Evolutionary conservation across 1,140 invertebrate species (phyloP), one percentile per base, ranked within the genome.

Genomic region (Thaumatotibia leucotreta): DNA sequence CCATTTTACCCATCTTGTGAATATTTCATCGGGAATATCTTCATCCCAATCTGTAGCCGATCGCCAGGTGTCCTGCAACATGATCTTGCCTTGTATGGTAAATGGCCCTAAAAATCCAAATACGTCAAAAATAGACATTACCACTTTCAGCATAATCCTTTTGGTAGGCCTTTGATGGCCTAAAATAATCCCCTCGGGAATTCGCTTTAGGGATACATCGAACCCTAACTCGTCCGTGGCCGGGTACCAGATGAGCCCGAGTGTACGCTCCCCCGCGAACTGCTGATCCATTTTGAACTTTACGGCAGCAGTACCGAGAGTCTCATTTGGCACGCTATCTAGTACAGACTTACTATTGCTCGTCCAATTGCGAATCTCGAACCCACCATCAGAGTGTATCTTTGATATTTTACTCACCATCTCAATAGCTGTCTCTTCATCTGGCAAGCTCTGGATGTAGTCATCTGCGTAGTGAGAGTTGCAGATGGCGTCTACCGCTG

Each of bases 101-200:
- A 66, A 35, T 3, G 64, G 64, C 4, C 29, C 27, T 32, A 66
- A 35, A 24, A 54, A 58, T 4, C 64, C 64, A 23, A 58, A 45
- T 6, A 61, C 31, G n/a, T 66, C 64, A 20, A 58, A 66, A 35
- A 66, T 66, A 4, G 64, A 66, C 64, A 66, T 66, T 23, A 58
- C 10, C 0, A 66, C 27, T 27, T 20, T 54, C n/a, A 66, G 14
- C 22, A 61, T 45, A 4, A 23, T 2, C 11, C 64, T 10, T 27
- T 66, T 66, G 1, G 64, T 66, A 22, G 64, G 64, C 24, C 20
- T 54, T 24, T 58, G 14, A 0, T 66, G 4, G 3, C 49, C 49
- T 32, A n/a, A n/a, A n/a, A 54, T n/a, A 20, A 65, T 32, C 23
- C 10, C n/a, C 27, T 52, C 33, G 11, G 64, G 64, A 6, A 66